Evolutionary conservation across 1,140 invertebrate genomes (phyloP), one percentile per base, ranked within the genome.

Genomic region (Brachionus rubens): DNA sequence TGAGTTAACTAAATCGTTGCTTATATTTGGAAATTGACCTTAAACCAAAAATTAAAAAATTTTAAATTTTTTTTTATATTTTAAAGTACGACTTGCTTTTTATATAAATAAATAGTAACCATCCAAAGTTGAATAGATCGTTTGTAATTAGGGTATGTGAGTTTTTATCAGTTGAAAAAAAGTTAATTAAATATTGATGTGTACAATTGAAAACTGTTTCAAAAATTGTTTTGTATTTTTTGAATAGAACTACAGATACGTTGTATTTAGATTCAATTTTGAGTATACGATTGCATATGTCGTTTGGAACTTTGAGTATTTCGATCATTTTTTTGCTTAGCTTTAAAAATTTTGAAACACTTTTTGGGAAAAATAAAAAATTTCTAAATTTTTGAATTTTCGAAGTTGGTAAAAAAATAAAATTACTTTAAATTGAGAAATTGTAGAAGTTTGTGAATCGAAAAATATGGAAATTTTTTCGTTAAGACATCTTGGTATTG

Each of bases 1-100:
- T 24, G 59, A 65, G 30, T 65, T 65, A 19, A 65, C 59, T 14
- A 65, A 65, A 43, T 65, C 59, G 41, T 41, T 65, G 59, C 40
- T 43, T 65, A 65, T 43, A 1, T 65, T 36, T 7, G 59, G 40
- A 65, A 24, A 65, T 65, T 65, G 59, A 46, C 43, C 59, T 65
- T 24, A 24, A 65, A 65, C n/a, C n/a, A 43, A 62, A 14, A 46
- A 14, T 46, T 46, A 7, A 46, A 7, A 46, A 46, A 46, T 7
- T 7, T 46, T n/a, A n/a, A n/a, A n/a, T n/a, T n/a, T n/a, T n/a
- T 14, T 10, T 14, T 16, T 46, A 7, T 14, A 46, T 5, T 7
- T 7, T 7, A 14, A 46, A 46, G 14, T 46, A 14, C 14, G 3
- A n/a, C 9, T 40, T 65, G 43, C 59, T 43, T 65, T 65, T 65